Evolutionary conservation across 2,113 vertebrate species (phyloP), one percentile per base, ranked within the genome.

Genomic region (Ochotona princeps): DNA sequence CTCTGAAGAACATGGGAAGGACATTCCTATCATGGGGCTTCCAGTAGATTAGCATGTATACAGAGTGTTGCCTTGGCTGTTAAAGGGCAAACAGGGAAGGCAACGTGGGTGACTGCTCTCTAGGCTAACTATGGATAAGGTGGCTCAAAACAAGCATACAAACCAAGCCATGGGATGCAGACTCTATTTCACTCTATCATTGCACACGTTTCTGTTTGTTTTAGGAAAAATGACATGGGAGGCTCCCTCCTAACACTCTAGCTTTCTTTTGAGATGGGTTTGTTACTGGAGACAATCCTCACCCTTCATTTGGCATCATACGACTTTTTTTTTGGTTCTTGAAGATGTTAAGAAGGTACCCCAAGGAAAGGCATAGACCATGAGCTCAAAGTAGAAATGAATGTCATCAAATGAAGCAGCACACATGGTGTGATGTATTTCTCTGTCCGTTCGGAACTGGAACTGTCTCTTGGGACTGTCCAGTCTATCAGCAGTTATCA

Each of bases 341-440:
- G 35, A 7, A 47, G 70, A 76, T 61, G 18, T 44, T 38, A 51
- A 78, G 83, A 92, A 94, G 28, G 38, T 82, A 75, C 47, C 84
- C 26, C 25, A 65, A 89, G 83, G 89, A 73, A 80, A 83, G 83
- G 51, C 70, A 82, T 54, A 83, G 83, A 67, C 7, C 72, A 66
- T 74, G 92, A 85, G 44, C 79, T 85, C 90, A 70, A 83, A 87
- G 87, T 88, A 74, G 75, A 92, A 83, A 91, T 67, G 65, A 78
- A 80, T 74, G 66, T 44, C 87, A 76, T 79, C 90, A 96, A 95
- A 93, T 93, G 72, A 94, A 95, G 74, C 60, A 84, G 44, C n/a
- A 32, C 38, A 35, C 86, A 72, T 84, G 28, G 61, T 82, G 74
- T 12, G 81, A 82, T 94, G 57, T 89, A 11, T 91, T 70, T 92